Conservation (phyloP, 2,797 vertebrate species). For the Sparidentex hasta region DNA sequence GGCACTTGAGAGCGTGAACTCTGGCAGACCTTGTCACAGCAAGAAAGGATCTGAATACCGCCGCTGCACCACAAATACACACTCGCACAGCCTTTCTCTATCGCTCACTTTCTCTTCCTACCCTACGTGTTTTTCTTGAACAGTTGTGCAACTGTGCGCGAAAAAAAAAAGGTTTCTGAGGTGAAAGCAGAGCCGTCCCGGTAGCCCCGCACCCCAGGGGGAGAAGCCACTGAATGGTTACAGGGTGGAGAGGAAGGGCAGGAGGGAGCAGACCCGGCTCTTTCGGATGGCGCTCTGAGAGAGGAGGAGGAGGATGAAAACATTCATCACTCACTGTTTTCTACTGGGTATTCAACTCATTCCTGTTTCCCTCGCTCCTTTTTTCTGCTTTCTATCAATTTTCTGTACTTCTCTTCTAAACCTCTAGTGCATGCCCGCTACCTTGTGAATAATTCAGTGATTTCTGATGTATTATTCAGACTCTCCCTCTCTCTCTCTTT, state of each 20-base stretch:
- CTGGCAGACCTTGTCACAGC: constrained; percentile 75
- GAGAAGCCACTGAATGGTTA: constrained; percentile 52
- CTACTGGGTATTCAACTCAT: constrained; percentile 51
- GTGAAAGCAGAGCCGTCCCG: constrained; percentile 62
- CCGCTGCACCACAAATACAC: constrained; percentile 30
- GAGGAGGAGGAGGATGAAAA: constrained; percentile 54
- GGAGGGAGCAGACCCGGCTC: constrained; percentile 46
- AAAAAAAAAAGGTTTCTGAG: constrained; percentile 27
- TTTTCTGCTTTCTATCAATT: constrained; percentile 48
- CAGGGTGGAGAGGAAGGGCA: constrained; percentile 57
- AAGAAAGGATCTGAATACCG: constrained; percentile 67
- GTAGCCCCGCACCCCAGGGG: constrained; percentile 63
- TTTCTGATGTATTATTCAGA: constrained; percentile 72
- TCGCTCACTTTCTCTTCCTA: constrained; percentile 33
- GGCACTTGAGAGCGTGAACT: constrained; percentile 68
- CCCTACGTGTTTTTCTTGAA: constrained; percentile 33
- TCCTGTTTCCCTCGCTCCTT: constrained; percentile 25
- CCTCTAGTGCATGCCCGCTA: constrained; percentile 19
- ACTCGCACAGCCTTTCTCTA: constrained; percentile 30
- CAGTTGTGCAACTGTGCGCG: constrained; percentile 39
- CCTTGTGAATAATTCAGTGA: constrained; percentile 71
- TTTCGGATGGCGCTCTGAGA: constrained; percentile 45
- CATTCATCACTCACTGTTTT: constrained; percentile 58
- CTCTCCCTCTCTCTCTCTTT: constrained; percentile 12
- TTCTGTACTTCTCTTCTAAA: constrained; percentile 32